Conservation (phyloP, 2,888 invertebrate genomes). For the Acanthopleura granulata region DNA sequence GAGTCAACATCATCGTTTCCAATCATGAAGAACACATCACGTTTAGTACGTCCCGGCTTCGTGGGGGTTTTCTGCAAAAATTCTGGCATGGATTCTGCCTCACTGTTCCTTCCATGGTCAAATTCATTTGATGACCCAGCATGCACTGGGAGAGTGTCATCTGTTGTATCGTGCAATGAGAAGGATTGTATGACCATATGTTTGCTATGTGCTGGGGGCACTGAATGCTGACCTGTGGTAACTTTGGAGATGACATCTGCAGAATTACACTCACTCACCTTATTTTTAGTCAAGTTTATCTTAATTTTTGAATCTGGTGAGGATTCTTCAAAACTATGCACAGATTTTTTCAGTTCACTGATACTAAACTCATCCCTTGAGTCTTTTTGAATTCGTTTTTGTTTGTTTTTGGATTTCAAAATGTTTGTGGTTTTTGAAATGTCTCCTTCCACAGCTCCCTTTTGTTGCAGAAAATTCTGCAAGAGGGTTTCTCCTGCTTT, state of each 20-base stretch:
- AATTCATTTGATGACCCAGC: neutral
- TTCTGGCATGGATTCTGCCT: conserved; percentile 20
- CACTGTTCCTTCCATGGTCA: neutral
- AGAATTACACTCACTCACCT: neutral
- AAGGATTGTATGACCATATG: conserved; percentile 1
- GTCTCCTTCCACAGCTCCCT: conserved; percentile 25
- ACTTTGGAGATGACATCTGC: neutral
- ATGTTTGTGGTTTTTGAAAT: neutral
- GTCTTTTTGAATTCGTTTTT: neutral
- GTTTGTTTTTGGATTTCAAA: neutral
- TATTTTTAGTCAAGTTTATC: neutral
- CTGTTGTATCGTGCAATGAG: neutral
- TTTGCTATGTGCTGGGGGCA: neutral
- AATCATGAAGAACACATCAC: conserved; percentile 35
- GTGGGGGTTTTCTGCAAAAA: conserved; percentile 5
- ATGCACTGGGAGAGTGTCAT: neutral
- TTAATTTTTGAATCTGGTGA: neutral
- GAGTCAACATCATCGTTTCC: conserved; percentile 27
- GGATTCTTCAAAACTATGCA: neutral
- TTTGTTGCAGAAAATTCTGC: conserved; percentile 42
- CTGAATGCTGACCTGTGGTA: neutral
- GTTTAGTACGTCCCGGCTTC: neutral
- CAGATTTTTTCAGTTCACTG: neutral
- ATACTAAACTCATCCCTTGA: neutral
- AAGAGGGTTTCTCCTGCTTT: conserved; percentile 45